phyloP scores from a whole-genome alignment of 1,140 invertebrate genomes.

The Tribolium castaneum region DNA sequence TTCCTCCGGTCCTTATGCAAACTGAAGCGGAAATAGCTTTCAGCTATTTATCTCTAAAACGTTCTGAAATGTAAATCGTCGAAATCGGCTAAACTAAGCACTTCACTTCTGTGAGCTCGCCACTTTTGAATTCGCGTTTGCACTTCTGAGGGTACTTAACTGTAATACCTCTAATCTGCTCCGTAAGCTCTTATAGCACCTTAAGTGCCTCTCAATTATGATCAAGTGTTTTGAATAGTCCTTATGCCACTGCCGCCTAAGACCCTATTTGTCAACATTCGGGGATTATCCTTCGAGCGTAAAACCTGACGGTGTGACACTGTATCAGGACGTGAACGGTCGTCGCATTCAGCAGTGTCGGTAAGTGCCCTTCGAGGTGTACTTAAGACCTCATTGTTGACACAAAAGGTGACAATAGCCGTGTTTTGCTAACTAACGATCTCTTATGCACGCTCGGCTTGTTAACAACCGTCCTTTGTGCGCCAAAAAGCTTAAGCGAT shows the following conservation, averaged over 20 bases:
- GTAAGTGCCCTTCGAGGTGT: conserved; percentile 47
- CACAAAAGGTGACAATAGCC: conserved; percentile 62
- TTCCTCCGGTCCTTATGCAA: conserved; percentile 23
- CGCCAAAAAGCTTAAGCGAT: conserved; percentile 57
- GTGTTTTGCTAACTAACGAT: conserved; percentile 64
- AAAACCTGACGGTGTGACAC: conserved; percentile 15
- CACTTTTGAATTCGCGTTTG: conserved; percentile 51
- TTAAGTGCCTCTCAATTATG: conserved; percentile 55
- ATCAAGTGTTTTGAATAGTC: conserved; percentile 47
- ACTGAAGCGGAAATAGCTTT: conserved; percentile 33
- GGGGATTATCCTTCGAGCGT: conserved; percentile 46
- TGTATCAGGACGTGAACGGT: conserved; percentile 8
- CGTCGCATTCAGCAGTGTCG: conserved; percentile 37
- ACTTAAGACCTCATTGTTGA: conserved; percentile 57
- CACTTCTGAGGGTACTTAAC: conserved; percentile 52
- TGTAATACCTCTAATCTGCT: conserved; percentile 51
- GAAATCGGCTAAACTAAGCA: conserved; percentile 44
- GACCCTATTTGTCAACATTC: conserved; percentile 56
- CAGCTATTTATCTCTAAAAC: conserved; percentile 42
- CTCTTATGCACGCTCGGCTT: conserved; percentile 61
- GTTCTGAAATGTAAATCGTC: conserved; percentile 44
- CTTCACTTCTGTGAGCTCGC: conserved; percentile 35
- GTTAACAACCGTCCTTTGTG: conserved; percentile 57
- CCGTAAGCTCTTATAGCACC: conserved; percentile 55
- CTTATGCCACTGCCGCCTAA: conserved; percentile 34